phyloP scores from a whole-genome alignment of 2,888 invertebrate genomes.

The Pycnomerus fuliginosus region DNA sequence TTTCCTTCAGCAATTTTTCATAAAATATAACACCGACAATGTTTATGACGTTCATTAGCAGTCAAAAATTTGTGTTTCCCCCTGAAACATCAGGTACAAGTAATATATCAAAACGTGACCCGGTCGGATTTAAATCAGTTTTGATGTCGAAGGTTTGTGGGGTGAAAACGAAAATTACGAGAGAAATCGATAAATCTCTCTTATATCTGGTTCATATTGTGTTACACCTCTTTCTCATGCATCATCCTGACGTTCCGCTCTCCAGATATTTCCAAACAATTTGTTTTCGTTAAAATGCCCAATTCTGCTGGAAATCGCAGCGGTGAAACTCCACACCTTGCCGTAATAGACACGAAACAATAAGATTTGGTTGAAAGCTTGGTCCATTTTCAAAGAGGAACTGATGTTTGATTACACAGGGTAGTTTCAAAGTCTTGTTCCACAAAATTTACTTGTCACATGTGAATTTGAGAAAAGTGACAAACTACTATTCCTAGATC shows the following conservation, averaged over 20 bases:
- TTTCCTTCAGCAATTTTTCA: too few species aligned
- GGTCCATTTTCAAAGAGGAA: slow-evolving; percentile 1
- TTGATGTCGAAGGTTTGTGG: too few species aligned
- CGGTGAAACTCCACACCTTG: slow-evolving; percentile 12
- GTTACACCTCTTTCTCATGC: slow-evolving; percentile 19
- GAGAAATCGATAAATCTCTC: slow-evolving; percentile 19
- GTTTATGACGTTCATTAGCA: too few species aligned
- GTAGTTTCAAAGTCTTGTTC: too few species aligned
- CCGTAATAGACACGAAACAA: slow-evolving; percentile 1
- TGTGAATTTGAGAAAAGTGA: slow-evolving; percentile 3
- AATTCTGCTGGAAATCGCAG: slow-evolving; percentile 20
- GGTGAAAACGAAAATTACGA: slow-evolving; percentile 8
- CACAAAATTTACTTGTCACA: too few species aligned
- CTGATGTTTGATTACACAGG: not conserved
- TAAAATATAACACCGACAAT: too few species aligned
- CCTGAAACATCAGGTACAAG: too few species aligned
- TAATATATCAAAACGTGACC: too few species aligned
- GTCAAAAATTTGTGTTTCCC: too few species aligned
- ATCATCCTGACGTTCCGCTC: slow-evolving; percentile 25
- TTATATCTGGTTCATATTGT: slow-evolving; percentile 14
- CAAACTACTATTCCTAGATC: too few species aligned
- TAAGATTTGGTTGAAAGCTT: slow-evolving; percentile 1
- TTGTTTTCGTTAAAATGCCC: slow-evolving; percentile 25
- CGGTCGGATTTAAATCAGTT: too few species aligned
- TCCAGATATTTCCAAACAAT: slow-evolving; percentile 26